These are phyloP conservation scores for Corythaeola cristata DNA, from an alignment of 2,113 vertebrate species.

Conservation along the genomic window DNA sequence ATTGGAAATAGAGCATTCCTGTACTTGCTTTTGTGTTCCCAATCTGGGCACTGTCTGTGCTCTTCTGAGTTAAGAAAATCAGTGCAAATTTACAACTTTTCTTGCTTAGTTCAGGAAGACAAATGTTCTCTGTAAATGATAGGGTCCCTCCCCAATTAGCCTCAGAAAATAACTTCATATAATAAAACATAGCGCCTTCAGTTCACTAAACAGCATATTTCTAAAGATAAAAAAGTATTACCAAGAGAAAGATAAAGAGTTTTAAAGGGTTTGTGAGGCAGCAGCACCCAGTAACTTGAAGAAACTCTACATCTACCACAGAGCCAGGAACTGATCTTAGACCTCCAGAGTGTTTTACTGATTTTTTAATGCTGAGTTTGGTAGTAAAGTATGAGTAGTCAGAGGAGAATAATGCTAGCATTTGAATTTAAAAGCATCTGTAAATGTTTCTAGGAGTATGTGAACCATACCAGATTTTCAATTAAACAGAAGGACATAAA, in stretches of 20 bases:
- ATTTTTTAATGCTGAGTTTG: neutral
- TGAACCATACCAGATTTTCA: neutral
- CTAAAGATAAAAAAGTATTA: neutral
- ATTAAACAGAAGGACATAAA: neutral
- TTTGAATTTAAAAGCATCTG: neutral
- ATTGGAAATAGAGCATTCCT: neutral
- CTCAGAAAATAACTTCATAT: neutral
- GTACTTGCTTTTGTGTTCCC: neutral
- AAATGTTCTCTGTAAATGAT: neutral
- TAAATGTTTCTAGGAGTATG: neutral
- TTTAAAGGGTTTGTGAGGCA: neutral
- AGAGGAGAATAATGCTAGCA: neutral
- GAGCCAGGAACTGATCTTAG: neutral
- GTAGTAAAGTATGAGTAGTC: neutral
- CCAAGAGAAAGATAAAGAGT: neutral
- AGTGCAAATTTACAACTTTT: neutral
- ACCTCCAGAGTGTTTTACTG: neutral
- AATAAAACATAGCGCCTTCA: neutral
- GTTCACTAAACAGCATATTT: neutral
- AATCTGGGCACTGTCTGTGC: neutral
- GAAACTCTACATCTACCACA: neutral
- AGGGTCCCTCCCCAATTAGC: neutral
- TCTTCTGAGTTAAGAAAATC: neutral
- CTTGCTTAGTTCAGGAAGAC: neutral
- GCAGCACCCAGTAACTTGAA: neutral